Evolutionary conservation across 2,797 vertebrate species (phyloP).

Genomic region (Acanthiza pusilla): DNA sequence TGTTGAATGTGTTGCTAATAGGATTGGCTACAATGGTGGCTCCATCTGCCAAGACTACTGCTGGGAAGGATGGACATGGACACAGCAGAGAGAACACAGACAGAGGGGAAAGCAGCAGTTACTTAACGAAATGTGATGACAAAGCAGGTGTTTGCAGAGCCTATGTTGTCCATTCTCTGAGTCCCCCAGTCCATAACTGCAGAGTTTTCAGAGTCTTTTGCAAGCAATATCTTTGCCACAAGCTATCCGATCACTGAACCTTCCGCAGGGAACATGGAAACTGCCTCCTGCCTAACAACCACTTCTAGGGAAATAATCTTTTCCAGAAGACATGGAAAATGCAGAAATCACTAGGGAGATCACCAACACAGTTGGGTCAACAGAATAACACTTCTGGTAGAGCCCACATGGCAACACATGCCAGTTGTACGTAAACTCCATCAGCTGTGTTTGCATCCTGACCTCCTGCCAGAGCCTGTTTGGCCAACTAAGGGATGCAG

Average conservation of each 20-base stretch:
- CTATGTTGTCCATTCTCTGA: background rate
- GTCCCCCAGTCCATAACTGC: background rate
- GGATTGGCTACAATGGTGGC: conserved; percentile 90
- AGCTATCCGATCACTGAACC: background rate
- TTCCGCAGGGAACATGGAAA: background rate
- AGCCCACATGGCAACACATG: background rate
- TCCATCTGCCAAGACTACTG: conserved; percentile 91
- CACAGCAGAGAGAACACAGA: background rate
- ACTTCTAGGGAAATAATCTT: background rate
- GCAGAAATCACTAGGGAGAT: background rate
- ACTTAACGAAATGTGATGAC: background rate
- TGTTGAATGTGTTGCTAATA: conserved; percentile 88
- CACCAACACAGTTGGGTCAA: background rate
- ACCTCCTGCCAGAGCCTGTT: background rate
- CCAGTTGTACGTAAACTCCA: background rate
- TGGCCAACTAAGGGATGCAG: background rate
- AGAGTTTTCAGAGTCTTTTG: background rate
- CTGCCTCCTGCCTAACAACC: background rate
- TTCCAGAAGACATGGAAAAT: background rate
- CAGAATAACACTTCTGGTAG: background rate
- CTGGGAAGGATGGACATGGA: conserved; percentile 40
- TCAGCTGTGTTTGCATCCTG: background rate
- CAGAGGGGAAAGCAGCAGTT: background rate
- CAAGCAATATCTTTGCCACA: background rate
- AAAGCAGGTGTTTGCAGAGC: background rate